phyloP scores from a whole-genome alignment of 1,140 invertebrate genomes.

The Cherax quadricarinatus region DNA sequence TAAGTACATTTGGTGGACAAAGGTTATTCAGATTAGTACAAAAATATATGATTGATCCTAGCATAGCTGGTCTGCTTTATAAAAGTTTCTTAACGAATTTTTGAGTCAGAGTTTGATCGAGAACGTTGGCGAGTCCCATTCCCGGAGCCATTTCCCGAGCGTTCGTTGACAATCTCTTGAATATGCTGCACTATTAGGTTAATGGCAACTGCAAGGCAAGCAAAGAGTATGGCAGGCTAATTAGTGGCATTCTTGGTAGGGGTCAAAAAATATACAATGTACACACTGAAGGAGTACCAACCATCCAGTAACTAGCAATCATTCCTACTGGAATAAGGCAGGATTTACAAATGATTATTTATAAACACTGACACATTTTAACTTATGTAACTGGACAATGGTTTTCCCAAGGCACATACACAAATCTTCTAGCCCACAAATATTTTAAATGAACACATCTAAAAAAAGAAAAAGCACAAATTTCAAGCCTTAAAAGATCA shows the following conservation, averaged over 20 bases:
- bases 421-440: slow-evolving; percentile 29
- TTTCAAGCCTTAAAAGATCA: slow-evolving; percentile 16
- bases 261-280: slow-evolving; percentile 23
- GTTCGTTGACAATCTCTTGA: slow-evolving; percentile 73
- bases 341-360: slow-evolving; percentile 1
- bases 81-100: slow-evolving; percentile 55
- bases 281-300: slow-evolving; percentile 23
- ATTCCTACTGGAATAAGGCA: not conserved
- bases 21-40: slow-evolving; percentile 5
- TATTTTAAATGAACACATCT: slow-evolving; percentile 14
- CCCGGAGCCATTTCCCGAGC: slow-evolving; percentile 62
- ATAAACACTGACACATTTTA: not conserved
- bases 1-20: slow-evolving; percentile 54
- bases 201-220: slow-evolving; percentile 73
- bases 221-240: slow-evolving; percentile 61
- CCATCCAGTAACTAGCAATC: slow-evolving; percentile 10
- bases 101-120: slow-evolving; percentile 69
- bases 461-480: slow-evolving; percentile 22
- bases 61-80: slow-evolving; percentile 4
- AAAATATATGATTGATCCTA: slow-evolving; percentile 35
- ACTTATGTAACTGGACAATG: slow-evolving; percentile 37
- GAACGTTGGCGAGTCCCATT: slow-evolving; percentile 54
- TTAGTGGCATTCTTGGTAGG: slow-evolving; percentile 55
- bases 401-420: slow-evolving; percentile 31
- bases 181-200: slow-evolving; percentile 74